phyloP scores from a whole-genome alignment of 2,113 vertebrate genomes.

The Ceyx cyanopectus region DNA sequence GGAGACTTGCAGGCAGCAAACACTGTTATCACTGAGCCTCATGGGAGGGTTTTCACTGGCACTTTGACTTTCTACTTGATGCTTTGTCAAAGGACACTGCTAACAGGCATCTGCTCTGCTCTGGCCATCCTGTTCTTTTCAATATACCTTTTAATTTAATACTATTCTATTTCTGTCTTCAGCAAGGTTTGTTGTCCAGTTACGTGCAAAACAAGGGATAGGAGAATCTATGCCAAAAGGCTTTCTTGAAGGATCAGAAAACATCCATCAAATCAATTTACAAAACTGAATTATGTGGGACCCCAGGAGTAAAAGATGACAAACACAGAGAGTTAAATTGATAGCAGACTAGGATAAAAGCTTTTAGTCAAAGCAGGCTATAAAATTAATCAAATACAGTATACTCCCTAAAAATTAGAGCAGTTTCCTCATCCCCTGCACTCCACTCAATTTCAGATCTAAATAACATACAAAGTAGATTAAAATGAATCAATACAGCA shows the following conservation, averaged over 20 bases:
- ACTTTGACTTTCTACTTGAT: background rate
- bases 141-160: conserved; percentile 41
- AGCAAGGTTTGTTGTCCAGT: background rate
- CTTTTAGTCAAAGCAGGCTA: conserved; percentile 33
- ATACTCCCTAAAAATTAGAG: conserved; percentile 26
- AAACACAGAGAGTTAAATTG: conserved; percentile 33
- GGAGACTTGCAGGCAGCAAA: background rate
- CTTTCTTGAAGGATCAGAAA: conserved; percentile 36
- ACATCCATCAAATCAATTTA: background rate
- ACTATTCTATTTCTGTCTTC: background rate
- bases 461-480: conserved; percentile 41
- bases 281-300: conserved; percentile 33
- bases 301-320: conserved; percentile 33
- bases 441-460: conserved; percentile 27
- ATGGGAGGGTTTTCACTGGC: background rate
- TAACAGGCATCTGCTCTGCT: conserved; percentile 11
- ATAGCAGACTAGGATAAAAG: conserved; percentile 60
- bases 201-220: conserved; percentile 41
- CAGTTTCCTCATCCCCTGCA: background rate
- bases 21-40: background rate
- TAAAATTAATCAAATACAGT: conserved; percentile 45
- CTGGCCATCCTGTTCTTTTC: conserved; percentile 28
- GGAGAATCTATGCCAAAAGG: conserved; percentile 25
- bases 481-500: conserved; percentile 30
- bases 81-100: background rate